Percentiles rank a stretch among this genome's conserved stretches.
These are phyloP conservation scores for Stomorhina lunata DNA, from an alignment of 2,888 invertebrate genomes.

Conservation along the genomic window DNA sequence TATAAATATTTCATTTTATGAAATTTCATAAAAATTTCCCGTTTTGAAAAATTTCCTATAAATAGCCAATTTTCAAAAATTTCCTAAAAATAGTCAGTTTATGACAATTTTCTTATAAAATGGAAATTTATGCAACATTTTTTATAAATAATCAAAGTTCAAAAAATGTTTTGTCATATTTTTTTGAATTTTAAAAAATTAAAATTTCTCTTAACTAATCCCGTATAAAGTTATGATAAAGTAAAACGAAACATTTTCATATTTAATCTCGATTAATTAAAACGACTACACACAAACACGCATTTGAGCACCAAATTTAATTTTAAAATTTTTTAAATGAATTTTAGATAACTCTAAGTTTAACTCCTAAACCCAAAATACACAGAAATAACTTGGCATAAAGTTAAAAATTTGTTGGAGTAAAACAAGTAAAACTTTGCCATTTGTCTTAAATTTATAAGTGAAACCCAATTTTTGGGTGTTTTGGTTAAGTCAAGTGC, in stretches of 20 bases:
- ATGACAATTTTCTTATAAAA: no score
- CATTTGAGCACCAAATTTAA: slow-evolving; percentile 15
- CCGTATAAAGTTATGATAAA: neutral
- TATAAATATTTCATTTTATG: no score
- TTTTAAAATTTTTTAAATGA: slow-evolving; percentile 1
- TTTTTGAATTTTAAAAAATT: neutral
- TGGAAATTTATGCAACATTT: no score
- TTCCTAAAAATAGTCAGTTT: no score
- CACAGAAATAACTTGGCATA: neutral
- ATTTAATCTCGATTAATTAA: slow-evolving; percentile 30
- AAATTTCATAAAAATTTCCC: no score
- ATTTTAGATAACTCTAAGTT: slow-evolving; percentile 2
- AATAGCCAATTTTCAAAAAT: no score
- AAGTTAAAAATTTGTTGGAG: neutral
- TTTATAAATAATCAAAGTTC: no score
- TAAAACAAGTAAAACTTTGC: neutral
- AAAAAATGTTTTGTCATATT: no score
- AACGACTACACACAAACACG: neutral
- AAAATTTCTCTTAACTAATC: no score
- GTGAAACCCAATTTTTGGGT: neutral
- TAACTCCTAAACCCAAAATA: neutral
- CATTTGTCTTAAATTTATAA: neutral
- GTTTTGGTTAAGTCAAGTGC: neutral
- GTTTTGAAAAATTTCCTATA: no score
- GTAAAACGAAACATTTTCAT: slow-evolving; percentile 6